Base-by-base conservation (phyloP, 2,888 invertebrate genomes). In the Hyalella azteca region DNA sequence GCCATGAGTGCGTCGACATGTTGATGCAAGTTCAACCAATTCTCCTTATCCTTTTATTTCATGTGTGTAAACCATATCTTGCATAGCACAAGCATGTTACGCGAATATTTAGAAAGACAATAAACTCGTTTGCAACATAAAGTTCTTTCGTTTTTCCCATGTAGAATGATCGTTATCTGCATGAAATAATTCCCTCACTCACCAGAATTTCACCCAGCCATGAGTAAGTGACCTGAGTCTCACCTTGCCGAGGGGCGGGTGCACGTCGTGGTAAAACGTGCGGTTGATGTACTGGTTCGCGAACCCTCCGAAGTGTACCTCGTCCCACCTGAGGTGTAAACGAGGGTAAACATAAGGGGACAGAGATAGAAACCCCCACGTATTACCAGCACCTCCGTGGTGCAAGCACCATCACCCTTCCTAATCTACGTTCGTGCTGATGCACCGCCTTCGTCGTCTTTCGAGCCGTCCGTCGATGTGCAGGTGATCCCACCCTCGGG, bases 241-340 rank as follows among this genome's bases (percentile, higher is more conserved):
- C 48, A 85, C 85, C 80, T 85, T 85, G 40, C 85, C 85, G 2
- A 85, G 81, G 0, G 85, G 85, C 4, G 85, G 85, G 50, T 85
- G 85, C 5, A 85, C 85, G 39, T 85, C 85, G 41, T 82, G 80
- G 59, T 78, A 83, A 60, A 81, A 84, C 0, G 82, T 81, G 0
- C 83, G 29, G 48, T 83, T 84, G 22, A 85, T 60, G 60, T 85
- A 85, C 7, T 82, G 81, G 45, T 83, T 82, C 0, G 82, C 82
- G 48, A 85, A 85, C 7, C 77, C 79, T 0, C 83, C 81, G 19
- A 85, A 85, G n/a, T 85, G 85, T 0, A 81, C 80, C 50, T 85
- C 85, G 49, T 85, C 85, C 85, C 85, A 85, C 39, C 85, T 85
- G 81, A 2, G 26, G n/a, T n/a, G n/a, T 48, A 77, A 73, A 7